Evolutionary conservation across 1,140 invertebrate genomes (phyloP).

Genomic region (Neodiprion lecontei): DNA sequence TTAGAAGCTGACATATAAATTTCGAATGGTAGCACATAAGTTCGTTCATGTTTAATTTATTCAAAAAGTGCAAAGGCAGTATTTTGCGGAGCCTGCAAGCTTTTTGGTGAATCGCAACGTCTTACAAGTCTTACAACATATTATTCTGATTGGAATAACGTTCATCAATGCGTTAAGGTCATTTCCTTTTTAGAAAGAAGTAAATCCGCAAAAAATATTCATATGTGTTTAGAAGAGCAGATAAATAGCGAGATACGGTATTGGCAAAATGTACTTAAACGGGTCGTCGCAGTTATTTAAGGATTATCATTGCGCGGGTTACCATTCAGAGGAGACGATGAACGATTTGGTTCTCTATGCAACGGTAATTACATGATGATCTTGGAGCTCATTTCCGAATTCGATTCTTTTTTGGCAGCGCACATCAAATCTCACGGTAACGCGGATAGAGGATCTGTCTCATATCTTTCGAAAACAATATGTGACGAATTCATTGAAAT

Average conservation of each 20-base stretch:
- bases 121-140: not conserved
- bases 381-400: constrained; percentile 33
- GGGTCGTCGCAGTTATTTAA: constrained; percentile 3
- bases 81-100: constrained; percentile 12
- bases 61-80: constrained; percentile 1
- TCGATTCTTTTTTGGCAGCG: constrained; percentile 33
- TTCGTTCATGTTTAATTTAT: constrained; percentile 9
- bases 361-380: constrained; percentile 36
- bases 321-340: constrained; percentile 33
- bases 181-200: no score
- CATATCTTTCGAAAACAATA: constrained; percentile 34
- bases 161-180: no score
- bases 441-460: constrained; percentile 30
- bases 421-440: constrained; percentile 32
- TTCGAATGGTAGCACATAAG: not conserved
- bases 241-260: not conserved
- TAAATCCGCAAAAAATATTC: not conserved
- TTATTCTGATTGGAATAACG: no score
- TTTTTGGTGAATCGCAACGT: not conserved
- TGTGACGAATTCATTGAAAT: constrained; percentile 36
- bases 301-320: constrained; percentile 20
- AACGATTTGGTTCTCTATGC: constrained; percentile 27
- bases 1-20: no score
- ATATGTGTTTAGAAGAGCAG: constrained; percentile 7
- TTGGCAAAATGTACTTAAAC: constrained; percentile 7